phyloP scores from a whole-genome alignment of 92 coral and sea anemone genomes.

The Heteractis magnifica region DNA sequence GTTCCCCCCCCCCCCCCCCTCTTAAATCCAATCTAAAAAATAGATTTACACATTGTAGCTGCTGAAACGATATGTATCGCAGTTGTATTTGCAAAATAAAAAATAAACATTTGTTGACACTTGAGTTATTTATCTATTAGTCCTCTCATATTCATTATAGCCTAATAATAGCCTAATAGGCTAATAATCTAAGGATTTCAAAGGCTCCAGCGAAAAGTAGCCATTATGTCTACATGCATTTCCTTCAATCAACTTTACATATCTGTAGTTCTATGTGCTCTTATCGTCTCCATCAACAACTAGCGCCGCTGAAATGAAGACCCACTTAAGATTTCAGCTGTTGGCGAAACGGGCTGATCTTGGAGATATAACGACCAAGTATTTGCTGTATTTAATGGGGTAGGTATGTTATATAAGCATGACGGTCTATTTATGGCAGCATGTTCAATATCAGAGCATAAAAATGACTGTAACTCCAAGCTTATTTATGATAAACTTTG shows the following conservation, averaged over 20 bases:
- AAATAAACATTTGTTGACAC: no score
- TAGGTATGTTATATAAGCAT: neutral
- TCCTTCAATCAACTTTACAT: neutral
- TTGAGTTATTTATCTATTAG: no score
- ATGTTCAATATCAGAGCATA: neutral
- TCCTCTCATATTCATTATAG: no score
- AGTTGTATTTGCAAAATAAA: no score
- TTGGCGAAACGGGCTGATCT: conserved; percentile 8
- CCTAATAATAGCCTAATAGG: no score
- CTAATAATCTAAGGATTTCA: neutral
- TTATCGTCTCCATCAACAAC: neutral
- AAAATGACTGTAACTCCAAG: no score
- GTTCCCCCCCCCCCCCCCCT: no score
- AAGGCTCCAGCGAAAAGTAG: neutral
- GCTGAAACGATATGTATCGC: no score
- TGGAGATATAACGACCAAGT: neutral
- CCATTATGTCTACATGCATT: neutral
- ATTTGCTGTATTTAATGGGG: neutral
- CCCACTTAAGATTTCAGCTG: conserved; percentile 6
- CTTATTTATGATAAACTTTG: no score
- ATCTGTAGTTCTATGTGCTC: neutral
- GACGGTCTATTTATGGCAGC: neutral
- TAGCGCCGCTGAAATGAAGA: conserved; percentile 11
- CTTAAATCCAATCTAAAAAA: no score
- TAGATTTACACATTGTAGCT: no score